phyloP scores from a whole-genome alignment of 37 sponge, comb jelly and placozoan species.

The Tethya wilhelma region DNA sequence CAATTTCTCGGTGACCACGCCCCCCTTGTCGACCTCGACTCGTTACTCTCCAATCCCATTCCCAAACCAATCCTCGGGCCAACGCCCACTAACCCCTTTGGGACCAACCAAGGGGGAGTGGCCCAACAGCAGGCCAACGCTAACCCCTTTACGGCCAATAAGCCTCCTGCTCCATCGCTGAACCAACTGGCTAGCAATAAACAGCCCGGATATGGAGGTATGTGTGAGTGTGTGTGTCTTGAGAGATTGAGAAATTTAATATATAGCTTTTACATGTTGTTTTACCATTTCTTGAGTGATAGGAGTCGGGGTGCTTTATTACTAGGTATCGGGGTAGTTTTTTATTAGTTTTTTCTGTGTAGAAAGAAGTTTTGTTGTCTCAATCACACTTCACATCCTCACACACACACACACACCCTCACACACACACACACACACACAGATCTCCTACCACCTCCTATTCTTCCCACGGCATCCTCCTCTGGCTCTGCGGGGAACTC shows the following conservation, averaged over 20 bases:
- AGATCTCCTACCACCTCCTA: not conserved
- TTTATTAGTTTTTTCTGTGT: not conserved
- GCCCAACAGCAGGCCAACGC: not conserved
- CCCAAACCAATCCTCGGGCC: slow-evolving; percentile 1
- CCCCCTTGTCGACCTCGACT: slow-evolving; percentile 80
- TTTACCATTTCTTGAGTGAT: not conserved
- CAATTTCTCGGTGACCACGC: slow-evolving; percentile 78
- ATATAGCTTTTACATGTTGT: not conserved
- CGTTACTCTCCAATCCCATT: slow-evolving; percentile 11
- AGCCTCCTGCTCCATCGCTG: slow-evolving; percentile 56
- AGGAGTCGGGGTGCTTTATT: not conserved
- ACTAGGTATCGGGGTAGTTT: not conserved
- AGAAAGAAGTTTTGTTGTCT: not conserved
- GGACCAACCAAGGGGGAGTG: not conserved
- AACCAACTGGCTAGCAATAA: slow-evolving; percentile 29
- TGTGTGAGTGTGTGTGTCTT: slow-evolving; percentile 9
- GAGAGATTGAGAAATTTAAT: not conserved
- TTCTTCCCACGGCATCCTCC: slow-evolving; percentile 5
- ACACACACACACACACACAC: not conserved
- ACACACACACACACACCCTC: not conserved
- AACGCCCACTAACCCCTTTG: slow-evolving; percentile 60
- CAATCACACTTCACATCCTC: not conserved
- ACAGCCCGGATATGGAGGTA: not conserved
- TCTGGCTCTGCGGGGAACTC: not conserved
- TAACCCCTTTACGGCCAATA: slow-evolving; percentile 62